phyloP scores from a whole-genome alignment of 2,113 vertebrate genomes.

The Grammomys surdaster region DNA sequence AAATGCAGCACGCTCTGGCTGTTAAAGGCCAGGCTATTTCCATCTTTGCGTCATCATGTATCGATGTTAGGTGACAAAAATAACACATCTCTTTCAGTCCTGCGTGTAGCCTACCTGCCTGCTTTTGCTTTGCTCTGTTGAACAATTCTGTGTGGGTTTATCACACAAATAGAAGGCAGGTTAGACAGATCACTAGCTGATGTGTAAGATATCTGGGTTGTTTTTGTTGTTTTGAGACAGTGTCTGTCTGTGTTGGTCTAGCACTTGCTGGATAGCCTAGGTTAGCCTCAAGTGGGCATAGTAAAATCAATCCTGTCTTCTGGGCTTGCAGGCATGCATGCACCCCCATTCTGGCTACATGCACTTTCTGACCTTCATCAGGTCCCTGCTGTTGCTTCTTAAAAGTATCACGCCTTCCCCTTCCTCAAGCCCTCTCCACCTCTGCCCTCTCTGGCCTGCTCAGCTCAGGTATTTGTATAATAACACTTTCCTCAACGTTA shows the following conservation, averaged over 20 bases:
- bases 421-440: not conserved
- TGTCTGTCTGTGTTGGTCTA: not conserved
- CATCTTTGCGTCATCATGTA: not conserved
- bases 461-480: not conserved
- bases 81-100: not conserved
- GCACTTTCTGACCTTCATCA: not conserved
- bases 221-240: not conserved
- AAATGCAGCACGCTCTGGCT: not conserved
- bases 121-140: not conserved
- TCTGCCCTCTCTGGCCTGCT: not conserved
- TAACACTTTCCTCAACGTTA: not conserved
- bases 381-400: not conserved
- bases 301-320: not conserved
- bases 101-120: not conserved
- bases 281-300: not conserved
- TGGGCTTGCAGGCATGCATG: not conserved
- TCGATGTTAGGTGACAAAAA: slow-evolving; percentile 42
- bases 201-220: not conserved
- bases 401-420: not conserved
- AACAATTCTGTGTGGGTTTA: not conserved
- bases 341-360: not conserved
- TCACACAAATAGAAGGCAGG: not conserved
- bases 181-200: not conserved
- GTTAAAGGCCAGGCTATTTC: not conserved
- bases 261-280: not conserved